A percentile compares a stretch with the other conserved stretches of the same genome.
phyloP scores from a whole-genome alignment of 1,140 invertebrate genomes.

The Paramacrobiotus metropolitanus region DNA sequence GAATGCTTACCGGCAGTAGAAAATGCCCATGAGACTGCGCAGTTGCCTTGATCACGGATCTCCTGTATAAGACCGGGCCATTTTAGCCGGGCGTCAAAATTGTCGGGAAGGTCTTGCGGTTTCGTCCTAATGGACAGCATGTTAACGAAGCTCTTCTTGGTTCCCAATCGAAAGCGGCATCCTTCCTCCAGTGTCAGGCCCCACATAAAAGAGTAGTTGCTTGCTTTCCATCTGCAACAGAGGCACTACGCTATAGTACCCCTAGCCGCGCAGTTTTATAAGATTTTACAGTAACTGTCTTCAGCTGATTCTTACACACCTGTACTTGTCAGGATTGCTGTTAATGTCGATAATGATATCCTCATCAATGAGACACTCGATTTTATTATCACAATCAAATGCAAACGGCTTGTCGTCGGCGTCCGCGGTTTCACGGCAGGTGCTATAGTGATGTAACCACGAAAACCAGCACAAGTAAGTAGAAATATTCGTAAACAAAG shows the following conservation, averaged over 20 bases:
- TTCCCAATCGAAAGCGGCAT: slow-evolving; percentile 42
- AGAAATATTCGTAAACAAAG: too few species aligned
- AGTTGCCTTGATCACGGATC: slow-evolving; percentile 64
- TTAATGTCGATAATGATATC: slow-evolving; percentile 41
- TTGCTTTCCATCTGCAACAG: slow-evolving; percentile 38
- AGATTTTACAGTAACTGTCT: too few species aligned
- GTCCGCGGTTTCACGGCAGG: too few species aligned
- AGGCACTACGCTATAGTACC: too few species aligned
- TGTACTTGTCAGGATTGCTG: slow-evolving; percentile 18
- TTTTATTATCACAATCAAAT: too few species aligned
- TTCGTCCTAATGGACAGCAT: slow-evolving; percentile 20
- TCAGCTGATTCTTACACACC: too few species aligned
- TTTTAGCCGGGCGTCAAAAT: slow-evolving; percentile 44
- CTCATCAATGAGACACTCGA: slow-evolving; percentile 41
- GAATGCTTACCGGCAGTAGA: slow-evolving; percentile 39
- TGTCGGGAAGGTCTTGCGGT: slow-evolving; percentile 14
- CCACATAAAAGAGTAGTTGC: slow-evolving; percentile 58
- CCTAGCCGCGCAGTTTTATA: too few species aligned
- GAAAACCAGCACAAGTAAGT: too few species aligned
- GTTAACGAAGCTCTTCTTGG: too few species aligned
- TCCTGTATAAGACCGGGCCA: slow-evolving; percentile 47
- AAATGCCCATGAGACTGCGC: slow-evolving; percentile 73
- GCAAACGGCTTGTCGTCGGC: too few species aligned
- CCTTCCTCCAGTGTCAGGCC: slow-evolving; percentile 55
- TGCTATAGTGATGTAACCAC: too few species aligned